phyloP scores from a whole-genome alignment of 2,113 vertebrate species.

The Galeopterus variegatus region DNA sequence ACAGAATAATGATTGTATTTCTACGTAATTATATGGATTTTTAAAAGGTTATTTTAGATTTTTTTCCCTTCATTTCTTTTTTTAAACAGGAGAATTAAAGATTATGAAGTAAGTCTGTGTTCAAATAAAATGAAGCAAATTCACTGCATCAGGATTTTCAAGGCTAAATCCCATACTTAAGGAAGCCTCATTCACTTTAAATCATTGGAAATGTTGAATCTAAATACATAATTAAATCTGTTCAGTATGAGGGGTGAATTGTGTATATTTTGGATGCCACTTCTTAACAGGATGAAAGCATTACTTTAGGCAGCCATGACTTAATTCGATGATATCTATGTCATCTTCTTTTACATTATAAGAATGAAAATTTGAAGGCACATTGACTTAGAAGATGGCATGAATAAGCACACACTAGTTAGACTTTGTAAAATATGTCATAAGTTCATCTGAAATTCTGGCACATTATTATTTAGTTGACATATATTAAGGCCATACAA shows the following conservation, averaged over 20 bases:
- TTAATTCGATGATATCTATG: neutral
- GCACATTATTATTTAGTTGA: neutral
- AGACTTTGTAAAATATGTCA: constrained; percentile 3
- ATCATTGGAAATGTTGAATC: constrained; percentile 65
- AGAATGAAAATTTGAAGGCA: neutral
- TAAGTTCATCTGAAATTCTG: constrained; percentile 5
- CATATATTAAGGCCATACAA: constrained; percentile 24
- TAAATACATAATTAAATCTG: constrained; percentile 66
- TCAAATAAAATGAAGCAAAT: constrained; percentile 69
- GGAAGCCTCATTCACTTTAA: neutral
- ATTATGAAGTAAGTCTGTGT: constrained; percentile 76
- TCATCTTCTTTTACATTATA: neutral
- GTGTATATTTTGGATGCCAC: neutral
- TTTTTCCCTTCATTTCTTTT: constrained; percentile 61
- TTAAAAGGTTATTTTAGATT: constrained; percentile 35
- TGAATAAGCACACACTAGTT: neutral
- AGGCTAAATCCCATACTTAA: constrained; percentile 71
- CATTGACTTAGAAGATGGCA: neutral
- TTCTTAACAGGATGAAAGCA: neutral
- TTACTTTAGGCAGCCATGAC: neutral
- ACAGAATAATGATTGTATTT: neutral
- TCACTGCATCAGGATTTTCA: constrained; percentile 59
- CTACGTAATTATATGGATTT: neutral
- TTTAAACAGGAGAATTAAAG: constrained; percentile 67
- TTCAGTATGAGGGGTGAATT: neutral